Evolutionary conservation across 2,113 vertebrate species (phyloP), one percentile per base, ranked within the genome.

Genomic region (Diadophis punctatus): DNA sequence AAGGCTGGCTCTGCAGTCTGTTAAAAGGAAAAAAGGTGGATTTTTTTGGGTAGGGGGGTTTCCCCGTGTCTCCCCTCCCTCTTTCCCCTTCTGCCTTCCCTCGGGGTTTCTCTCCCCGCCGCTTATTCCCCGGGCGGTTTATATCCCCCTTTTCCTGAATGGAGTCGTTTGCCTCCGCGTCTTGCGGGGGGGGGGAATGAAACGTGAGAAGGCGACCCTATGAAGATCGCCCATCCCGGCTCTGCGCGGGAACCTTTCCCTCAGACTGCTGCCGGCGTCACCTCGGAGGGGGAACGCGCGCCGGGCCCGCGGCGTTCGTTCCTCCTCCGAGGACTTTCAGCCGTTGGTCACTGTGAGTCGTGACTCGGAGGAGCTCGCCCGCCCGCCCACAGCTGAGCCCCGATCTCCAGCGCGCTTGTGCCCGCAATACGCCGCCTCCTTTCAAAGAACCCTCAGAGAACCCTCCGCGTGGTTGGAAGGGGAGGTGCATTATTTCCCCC

Each of bases 41-140:
- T 20, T 25, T 48, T 18, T 46, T 7, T 8, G 9, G 3, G 58
- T 0, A 0, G 23, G 25, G 3, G 7, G 43, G 23, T 1, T 48
- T 63, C 27, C 43, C n/a, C 11, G 6, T 30, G 68, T 16, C 14
- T 7, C 48, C 51, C 48, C 55, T 27, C 56, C 56, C 25, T 27
- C 23, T 3, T 48, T 68, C 46, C 27, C 10, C 1, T 18, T 11
- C 9, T 22, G 1, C 7, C 7, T 20, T 51, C 51, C 25, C 8
- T 52, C 16, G 34, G 10, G 25, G 30, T 34, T 51, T 86, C 52
- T 22, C 14, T 14, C n/a, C 25, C 20, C 2, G 1, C 49, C 12
- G 52, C 8, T 34, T 18, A 14, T 23, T 30, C n/a, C 30, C 60
- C 18, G 30, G 30, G 63, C 63, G 8, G 39, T 46, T 46, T 27